Evolutionary conservation across 1,140 invertebrate species (phyloP).

Genomic region (Antheraea pernyi): DNA sequence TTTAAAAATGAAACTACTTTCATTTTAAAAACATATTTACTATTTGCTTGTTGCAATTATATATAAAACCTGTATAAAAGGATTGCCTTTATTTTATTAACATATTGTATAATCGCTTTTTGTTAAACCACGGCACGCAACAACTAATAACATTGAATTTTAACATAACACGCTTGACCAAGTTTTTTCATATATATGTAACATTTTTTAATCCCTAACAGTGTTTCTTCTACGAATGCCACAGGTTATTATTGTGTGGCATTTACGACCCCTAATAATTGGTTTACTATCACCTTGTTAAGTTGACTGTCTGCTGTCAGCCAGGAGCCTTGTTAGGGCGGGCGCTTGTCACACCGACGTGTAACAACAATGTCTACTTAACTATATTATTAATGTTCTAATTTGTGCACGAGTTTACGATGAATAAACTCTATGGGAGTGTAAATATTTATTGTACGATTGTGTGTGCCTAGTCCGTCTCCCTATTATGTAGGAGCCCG

Average conservation of each 20-base stretch:
- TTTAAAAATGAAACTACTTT: no score
- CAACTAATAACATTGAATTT: no score
- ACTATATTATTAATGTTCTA: not conserved
- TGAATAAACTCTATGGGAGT: no score
- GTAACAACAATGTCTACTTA: not conserved
- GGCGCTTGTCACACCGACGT: slow-evolving; percentile 4
- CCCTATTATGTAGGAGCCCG: no score
- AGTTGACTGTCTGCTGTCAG: slow-evolving; percentile 3
- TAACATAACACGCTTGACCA: not conserved
- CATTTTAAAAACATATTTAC: no score
- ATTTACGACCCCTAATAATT: slow-evolving; percentile 19
- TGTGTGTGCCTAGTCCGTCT: no score
- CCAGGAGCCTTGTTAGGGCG: slow-evolving; percentile 7
- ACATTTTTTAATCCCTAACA: not conserved
- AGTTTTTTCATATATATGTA: not conserved
- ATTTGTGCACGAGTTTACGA: not conserved
- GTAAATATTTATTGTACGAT: no score
- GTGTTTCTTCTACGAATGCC: slow-evolving; percentile 12
- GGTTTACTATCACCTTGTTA: slow-evolving; percentile 17
- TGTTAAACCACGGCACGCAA: no score
- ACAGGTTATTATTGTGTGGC: slow-evolving; percentile 11
- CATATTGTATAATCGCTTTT: no score
- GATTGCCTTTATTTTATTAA: no score
- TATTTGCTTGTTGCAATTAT: no score
- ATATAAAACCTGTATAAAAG: no score